Evolutionary conservation across 1,140 invertebrate species (phyloP).

Genomic region (Colletes gigas): DNA sequence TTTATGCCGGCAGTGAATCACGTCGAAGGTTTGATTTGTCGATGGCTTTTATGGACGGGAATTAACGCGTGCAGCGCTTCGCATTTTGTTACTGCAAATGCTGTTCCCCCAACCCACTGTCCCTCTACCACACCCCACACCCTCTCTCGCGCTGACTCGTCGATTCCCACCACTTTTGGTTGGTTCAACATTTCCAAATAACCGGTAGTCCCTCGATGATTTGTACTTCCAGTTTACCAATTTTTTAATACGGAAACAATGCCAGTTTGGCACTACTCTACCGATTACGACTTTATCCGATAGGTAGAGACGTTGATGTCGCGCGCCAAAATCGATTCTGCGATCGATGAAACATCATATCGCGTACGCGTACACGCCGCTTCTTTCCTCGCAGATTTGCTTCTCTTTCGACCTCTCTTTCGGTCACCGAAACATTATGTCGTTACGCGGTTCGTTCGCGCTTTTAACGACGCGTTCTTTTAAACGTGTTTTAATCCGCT

Average conservation of each 20-base stretch:
- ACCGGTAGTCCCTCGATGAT: conserved; percentile 71
- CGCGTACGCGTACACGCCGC: neutral
- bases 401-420: neutral
- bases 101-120: conserved; percentile 55
- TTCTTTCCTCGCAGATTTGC: neutral
- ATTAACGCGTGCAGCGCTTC: conserved; percentile 78
- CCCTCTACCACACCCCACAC: neutral
- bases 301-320: neutral
- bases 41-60: conserved; percentile 81
- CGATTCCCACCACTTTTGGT: conserved; percentile 51
- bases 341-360: neutral
- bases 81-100: conserved; percentile 80
- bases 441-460: conserved; percentile 50
- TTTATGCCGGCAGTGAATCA: conserved; percentile 81
- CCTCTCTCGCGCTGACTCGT: conserved; percentile 11
- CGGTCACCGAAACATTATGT: conserved; percentile 44
- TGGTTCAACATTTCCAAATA: conserved; percentile 73
- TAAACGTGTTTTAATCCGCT: conserved; percentile 54
- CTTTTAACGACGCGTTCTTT: conserved; percentile 64
- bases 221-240: conserved; percentile 76
- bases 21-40: conserved; percentile 80
- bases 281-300: neutral
- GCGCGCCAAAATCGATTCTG: neutral
- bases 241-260: conserved; percentile 73
- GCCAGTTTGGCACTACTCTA: neutral